Conservation (phyloP, 2,888 invertebrate genomes). For the Dorcus hopei region DNA sequence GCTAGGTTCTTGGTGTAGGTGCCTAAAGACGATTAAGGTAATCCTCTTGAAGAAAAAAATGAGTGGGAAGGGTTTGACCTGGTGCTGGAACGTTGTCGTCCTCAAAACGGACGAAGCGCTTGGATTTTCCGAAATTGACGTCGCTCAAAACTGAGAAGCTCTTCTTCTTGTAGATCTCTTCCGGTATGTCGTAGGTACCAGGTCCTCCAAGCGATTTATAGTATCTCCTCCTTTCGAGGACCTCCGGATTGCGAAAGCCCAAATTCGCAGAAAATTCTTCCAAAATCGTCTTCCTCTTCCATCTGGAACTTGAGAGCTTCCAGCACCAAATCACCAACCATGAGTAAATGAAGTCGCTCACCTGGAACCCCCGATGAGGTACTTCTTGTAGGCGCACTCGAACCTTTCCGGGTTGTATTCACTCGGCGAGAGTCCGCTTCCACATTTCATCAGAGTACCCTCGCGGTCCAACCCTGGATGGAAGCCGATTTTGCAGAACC, state of each 20-base stretch:
- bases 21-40: neutral
- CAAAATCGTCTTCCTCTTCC: slow-evolving; percentile 29
- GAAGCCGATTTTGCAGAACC: slow-evolving; percentile 30
- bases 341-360: neutral
- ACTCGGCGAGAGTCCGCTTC: slow-evolving; percentile 26
- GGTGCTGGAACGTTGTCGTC: slow-evolving; percentile 26
- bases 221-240: slow-evolving; percentile 26
- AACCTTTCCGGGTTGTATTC: slow-evolving; percentile 22
- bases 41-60: neutral
- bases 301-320: slow-evolving; percentile 21
- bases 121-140: slow-evolving; percentile 28
- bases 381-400: slow-evolving; percentile 23
- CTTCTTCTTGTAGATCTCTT: slow-evolving; percentile 19
- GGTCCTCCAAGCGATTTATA: slow-evolving; percentile 28
- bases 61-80: slow-evolving; percentile 13
- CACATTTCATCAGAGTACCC: slow-evolving; percentile 18
- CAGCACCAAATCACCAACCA: neutral
- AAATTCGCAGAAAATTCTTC: slow-evolving; percentile 34
- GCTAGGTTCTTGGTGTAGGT: neutral
- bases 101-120: slow-evolving; percentile 23
- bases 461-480: slow-evolving; percentile 31
- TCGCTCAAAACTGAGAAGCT: slow-evolving; percentile 23
- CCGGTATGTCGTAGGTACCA: slow-evolving; percentile 31
- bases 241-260: slow-evolving; percentile 30
- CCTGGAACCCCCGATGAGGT: slow-evolving; percentile 10